These are phyloP conservation scores for Odocoileus hemionus DNA, from an alignment of 2,113 vertebrate species.

Conservation along the genomic window DNA sequence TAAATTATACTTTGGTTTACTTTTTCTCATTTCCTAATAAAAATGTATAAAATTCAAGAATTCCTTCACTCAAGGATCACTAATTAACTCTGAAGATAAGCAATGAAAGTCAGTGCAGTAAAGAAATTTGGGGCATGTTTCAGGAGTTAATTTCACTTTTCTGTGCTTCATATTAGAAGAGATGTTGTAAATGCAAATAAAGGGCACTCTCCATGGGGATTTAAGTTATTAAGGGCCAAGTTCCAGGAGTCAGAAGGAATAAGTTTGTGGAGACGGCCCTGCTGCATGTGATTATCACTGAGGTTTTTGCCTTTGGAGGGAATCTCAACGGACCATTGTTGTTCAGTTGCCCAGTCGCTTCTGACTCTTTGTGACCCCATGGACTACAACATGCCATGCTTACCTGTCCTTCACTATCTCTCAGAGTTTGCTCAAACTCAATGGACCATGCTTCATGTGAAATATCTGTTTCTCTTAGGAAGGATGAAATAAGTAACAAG, in stretches of 20 bases:
- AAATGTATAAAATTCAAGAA: background rate
- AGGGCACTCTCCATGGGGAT: background rate
- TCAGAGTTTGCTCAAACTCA: background rate
- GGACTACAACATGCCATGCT: background rate
- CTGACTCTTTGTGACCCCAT: background rate
- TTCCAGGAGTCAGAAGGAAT: background rate
- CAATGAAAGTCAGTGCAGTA: background rate
- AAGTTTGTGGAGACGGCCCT: background rate
- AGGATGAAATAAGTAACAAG: constrained; percentile 12
- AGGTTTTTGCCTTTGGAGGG: constrained; percentile 32
- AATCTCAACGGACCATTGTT: background rate
- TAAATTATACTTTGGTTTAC: background rate
- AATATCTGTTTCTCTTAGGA: background rate
- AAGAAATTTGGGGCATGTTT: background rate
- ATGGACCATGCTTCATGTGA: background rate
- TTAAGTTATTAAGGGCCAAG: background rate
- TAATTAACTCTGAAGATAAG: background rate
- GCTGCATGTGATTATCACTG: background rate
- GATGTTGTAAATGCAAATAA: background rate
- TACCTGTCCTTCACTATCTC: background rate
- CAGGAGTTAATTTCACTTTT: background rate
- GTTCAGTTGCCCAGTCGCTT: background rate
- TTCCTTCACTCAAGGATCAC: background rate
- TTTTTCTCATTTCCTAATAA: constrained; percentile 22
- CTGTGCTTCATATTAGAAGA: background rate